These are phyloP conservation scores for Dendroctonus ponderosae DNA, from an alignment of 1,140 invertebrate genomes.

Conservation along the genomic window DNA sequence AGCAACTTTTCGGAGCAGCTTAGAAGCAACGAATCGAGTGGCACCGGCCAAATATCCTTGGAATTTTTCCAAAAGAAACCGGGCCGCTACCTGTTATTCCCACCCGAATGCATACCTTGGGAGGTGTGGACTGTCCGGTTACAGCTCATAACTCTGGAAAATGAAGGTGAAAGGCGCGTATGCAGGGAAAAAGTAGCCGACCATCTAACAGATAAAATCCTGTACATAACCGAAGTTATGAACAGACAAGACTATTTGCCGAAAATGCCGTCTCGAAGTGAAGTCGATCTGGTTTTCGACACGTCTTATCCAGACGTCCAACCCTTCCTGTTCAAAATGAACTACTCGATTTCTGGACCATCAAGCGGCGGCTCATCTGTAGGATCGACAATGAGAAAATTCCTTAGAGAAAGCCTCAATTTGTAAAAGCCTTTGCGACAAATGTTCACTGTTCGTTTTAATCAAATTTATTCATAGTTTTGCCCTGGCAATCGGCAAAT, in stretches of 20 bases:
- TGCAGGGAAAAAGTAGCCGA: constrained; percentile 89
- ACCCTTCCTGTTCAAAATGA: constrained; percentile 90
- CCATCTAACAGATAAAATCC: constrained; percentile 85
- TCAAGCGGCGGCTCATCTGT: constrained; percentile 67
- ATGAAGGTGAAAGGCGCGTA: constrained; percentile 84
- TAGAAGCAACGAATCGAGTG: constrained; percentile 69
- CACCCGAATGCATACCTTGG: constrained; percentile 90
- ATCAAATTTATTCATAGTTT: too few relatives aligned
- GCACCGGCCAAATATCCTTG: constrained; percentile 83
- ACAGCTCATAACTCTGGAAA: constrained; percentile 80
- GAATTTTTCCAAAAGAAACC: constrained; percentile 94
- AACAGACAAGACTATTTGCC: constrained; percentile 94
- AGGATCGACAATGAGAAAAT: constrained; percentile 84
- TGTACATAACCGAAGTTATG: constrained; percentile 92
- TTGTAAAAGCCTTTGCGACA: constrained; percentile 52
- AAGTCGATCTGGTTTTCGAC: constrained; percentile 93
- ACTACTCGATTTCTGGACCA: constrained; percentile 71
- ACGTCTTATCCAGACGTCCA: constrained; percentile 89
- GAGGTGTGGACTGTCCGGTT: constrained; percentile 95
- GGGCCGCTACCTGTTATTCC: constrained; percentile 80
- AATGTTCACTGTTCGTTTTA: too few relatives aligned
- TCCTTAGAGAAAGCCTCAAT: constrained; percentile 83
- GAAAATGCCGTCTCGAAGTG: constrained; percentile 89
- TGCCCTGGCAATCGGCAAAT: too few relatives aligned
- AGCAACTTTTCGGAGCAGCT: constrained; percentile 83